phyloP scores from a whole-genome alignment of 1,140 invertebrate species.

The Amyelois transitella region DNA sequence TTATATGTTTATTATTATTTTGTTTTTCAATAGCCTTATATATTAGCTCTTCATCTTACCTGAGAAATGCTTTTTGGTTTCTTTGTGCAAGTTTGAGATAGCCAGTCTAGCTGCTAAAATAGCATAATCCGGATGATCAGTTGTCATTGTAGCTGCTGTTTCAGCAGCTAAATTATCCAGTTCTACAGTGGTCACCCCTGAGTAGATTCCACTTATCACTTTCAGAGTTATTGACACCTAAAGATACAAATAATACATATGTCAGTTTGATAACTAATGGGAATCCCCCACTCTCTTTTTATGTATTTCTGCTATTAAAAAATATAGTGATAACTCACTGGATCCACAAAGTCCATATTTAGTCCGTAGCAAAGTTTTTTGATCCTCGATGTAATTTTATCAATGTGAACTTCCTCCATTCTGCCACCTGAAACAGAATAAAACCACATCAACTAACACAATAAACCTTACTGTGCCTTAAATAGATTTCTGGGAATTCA shows the following conservation, averaged over 20 bases:
- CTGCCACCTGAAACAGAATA: conserved; percentile 82
- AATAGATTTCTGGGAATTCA: no score
- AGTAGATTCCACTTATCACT: conserved; percentile 95
- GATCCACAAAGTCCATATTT: conserved; percentile 97
- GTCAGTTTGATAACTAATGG: no score
- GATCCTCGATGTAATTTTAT: conserved; percentile 98
- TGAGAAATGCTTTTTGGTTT: conserved; percentile 93
- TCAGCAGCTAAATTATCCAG: conserved; percentile 98
- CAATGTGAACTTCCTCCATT: conserved; percentile 95
- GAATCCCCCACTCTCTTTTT: no score
- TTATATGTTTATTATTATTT: no score
- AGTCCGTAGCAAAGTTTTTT: conserved; percentile 96
- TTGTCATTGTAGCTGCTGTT: conserved; percentile 96
- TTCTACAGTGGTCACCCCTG: conserved; percentile 97
- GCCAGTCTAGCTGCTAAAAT: conserved; percentile 96
- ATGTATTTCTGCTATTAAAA: no score
- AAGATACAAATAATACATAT: no score
- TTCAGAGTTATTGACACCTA: conserved; percentile 88
- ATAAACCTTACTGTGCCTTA: no score
- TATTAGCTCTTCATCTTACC: no score
- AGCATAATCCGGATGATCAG: conserved; percentile 97
- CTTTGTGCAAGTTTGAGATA: conserved; percentile 98
- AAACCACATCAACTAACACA: background rate
- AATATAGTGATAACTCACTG: conserved; percentile 77
- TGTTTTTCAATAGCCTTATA: no score